phyloP scores from a whole-genome alignment of 2,113 vertebrate genomes.

The Rynchops niger region DNA sequence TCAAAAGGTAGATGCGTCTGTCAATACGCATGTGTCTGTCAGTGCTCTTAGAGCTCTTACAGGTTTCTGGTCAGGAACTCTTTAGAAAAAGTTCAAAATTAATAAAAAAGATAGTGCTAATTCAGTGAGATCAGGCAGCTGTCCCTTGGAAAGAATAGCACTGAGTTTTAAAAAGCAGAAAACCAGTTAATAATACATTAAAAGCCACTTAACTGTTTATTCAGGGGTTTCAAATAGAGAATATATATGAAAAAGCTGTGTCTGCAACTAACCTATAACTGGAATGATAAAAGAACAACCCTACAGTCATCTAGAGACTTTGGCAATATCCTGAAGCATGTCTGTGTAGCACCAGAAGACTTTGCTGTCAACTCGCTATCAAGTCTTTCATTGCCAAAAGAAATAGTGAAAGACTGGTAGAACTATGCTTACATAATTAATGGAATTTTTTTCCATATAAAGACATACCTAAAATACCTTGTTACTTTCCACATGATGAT shows the following conservation, averaged over 20 bases:
- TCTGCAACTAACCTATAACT: neutral
- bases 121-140: neutral
- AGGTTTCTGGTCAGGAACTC: neutral
- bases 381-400: neutral
- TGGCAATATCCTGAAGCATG: neutral
- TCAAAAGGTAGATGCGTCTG: neutral
- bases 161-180: neutral
- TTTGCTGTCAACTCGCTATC: neutral
- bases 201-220: neutral
- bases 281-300: neutral
- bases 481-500: neutral
- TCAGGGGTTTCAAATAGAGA: neutral
- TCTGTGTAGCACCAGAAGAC: neutral
- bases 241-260: neutral
- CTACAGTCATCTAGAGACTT: neutral
- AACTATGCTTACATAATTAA: neutral
- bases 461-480: neutral
- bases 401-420: neutral
- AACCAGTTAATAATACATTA: neutral
- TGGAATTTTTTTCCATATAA: neutral
- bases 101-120: neutral
- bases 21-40: neutral
- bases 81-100: neutral
- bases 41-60: neutral
- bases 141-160: neutral